phyloP scores from a whole-genome alignment of 2,113 vertebrate genomes.

The Leptobrachium ailaonicum region DNA sequence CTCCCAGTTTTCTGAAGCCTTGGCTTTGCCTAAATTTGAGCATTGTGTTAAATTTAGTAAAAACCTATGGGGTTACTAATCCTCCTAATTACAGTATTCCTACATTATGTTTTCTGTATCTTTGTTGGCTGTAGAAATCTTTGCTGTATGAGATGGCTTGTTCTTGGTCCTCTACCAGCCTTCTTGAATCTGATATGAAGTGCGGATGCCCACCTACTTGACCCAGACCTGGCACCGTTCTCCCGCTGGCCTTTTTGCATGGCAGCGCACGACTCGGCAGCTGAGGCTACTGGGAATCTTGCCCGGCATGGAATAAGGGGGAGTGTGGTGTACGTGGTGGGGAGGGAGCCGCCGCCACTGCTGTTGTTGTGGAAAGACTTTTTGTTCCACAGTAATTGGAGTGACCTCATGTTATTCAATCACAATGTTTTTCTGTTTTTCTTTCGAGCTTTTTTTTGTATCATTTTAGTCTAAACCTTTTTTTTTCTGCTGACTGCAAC shows the following conservation, averaged over 20 bases:
- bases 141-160: too few relatives aligned
- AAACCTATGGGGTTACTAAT: too few relatives aligned
- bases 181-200: neutral
- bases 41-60: too few relatives aligned
- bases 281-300: slow-evolving; percentile 16
- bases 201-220: neutral
- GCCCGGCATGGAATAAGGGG: neutral
- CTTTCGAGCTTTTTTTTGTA: too few relatives aligned
- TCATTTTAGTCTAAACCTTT: neutral
- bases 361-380: slow-evolving; percentile 14
- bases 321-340: neutral
- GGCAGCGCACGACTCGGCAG: slow-evolving; percentile 15
- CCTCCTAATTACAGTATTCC: too few relatives aligned
- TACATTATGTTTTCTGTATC: too few relatives aligned
- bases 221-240: neutral
- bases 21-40: too few relatives aligned
- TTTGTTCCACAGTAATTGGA: slow-evolving; percentile 23
- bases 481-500: neutral
- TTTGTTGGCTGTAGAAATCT: too few relatives aligned
- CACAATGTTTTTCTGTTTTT: neutral
- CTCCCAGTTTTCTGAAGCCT: too few relatives aligned
- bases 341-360: neutral
- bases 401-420: slow-evolving; percentile 25
- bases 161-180: too few relatives aligned
- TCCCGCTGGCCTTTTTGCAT: neutral